These are phyloP conservation scores for Acronicta alni DNA, from an alignment of 2,888 invertebrate genomes.

Conservation along the genomic window DNA sequence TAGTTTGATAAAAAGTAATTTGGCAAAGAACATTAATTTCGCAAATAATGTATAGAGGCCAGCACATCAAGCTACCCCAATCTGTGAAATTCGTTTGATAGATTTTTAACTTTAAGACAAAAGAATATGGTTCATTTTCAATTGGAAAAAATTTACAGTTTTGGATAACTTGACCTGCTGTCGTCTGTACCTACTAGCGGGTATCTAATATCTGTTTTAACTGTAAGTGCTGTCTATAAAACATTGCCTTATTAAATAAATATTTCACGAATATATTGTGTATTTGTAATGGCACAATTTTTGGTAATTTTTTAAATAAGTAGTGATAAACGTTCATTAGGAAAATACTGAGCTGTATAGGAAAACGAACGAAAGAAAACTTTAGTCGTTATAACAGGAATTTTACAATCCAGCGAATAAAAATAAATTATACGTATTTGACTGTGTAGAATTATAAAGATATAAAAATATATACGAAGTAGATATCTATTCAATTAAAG, in stretches of 20 bases:
- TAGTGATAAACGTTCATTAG: slow-evolving; percentile 39
- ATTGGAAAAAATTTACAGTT: no score
- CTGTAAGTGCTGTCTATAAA: slow-evolving; percentile 79
- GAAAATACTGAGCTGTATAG: slow-evolving; percentile 35
- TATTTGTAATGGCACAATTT: slow-evolving; percentile 75
- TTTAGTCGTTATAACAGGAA: slow-evolving; percentile 10
- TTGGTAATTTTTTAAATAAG: slow-evolving; percentile 59
- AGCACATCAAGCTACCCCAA: no score
- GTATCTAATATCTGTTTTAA: slow-evolving; percentile 60
- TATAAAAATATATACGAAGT: slow-evolving; percentile 21
- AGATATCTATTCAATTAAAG: background rate
- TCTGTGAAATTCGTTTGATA: no score
- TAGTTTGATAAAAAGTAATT: slow-evolving; percentile 3
- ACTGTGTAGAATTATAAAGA: background rate
- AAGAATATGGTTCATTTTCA: no score
- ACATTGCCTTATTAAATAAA: slow-evolving; percentile 82
- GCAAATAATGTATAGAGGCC: slow-evolving; percentile 44
- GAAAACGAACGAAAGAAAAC: background rate
- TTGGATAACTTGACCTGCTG: no score
- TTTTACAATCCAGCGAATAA: background rate
- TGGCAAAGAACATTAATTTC: slow-evolving; percentile 32
- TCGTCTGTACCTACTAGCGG: slow-evolving; percentile 57
- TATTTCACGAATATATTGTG: slow-evolving; percentile 68
- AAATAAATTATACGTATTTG: background rate
- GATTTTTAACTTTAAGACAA: no score